These are phyloP conservation scores for Axis porcinus DNA, from an alignment of 2,113 vertebrate species.

Conservation along the genomic window DNA sequence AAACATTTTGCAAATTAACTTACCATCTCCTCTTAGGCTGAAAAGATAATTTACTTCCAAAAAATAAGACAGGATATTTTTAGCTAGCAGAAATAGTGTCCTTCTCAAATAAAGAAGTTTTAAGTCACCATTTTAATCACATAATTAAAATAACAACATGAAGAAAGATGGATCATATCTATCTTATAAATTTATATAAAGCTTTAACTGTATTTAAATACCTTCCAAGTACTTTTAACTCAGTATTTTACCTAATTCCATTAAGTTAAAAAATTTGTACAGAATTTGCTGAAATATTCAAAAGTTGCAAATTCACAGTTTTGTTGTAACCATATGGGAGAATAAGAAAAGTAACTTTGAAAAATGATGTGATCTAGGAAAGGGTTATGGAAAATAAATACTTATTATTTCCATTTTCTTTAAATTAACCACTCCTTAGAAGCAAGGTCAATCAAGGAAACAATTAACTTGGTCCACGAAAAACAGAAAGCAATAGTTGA, in stretches of 20 bases:
- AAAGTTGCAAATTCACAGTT: background rate
- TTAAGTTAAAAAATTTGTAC: background rate
- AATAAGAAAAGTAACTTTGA: background rate
- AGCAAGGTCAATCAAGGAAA: background rate
- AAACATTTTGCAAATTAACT: slow-evolving; percentile 13
- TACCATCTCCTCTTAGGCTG: background rate
- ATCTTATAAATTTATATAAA: background rate
- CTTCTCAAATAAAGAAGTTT: background rate
- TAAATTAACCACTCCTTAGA: background rate
- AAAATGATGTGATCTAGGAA: background rate
- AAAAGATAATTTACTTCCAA: background rate
- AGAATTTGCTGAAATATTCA: background rate
- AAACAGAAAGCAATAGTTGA: background rate
- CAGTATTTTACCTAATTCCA: background rate
- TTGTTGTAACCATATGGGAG: background rate
- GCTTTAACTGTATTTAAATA: background rate
- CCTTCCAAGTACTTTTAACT: background rate
- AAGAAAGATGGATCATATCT: background rate
- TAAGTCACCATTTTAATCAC: background rate
- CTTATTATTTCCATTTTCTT: background rate
- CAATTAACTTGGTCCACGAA: background rate
- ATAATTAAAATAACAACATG: background rate
- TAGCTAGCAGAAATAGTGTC: background rate
- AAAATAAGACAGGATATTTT: background rate
- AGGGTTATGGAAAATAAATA: background rate